Conservation (phyloP, 2,888 invertebrate species). For the Metellina segmentata region DNA sequence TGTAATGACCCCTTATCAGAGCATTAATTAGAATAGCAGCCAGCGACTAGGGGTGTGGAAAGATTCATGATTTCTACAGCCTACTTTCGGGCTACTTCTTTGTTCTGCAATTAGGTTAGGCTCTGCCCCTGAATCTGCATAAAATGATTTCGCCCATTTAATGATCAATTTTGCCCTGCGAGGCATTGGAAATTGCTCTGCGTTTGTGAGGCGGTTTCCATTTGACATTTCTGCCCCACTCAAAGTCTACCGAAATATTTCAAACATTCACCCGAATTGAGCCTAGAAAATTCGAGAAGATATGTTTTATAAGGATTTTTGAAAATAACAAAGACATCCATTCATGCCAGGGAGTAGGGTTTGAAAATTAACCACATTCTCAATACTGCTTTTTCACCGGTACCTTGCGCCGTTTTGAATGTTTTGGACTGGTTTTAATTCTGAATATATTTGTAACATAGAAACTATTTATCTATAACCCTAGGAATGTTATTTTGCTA, state of each 20-base stretch:
- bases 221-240: neutral
- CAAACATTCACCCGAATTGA: neutral
- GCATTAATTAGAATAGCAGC: slow-evolving; percentile 57
- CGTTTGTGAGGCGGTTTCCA: neutral
- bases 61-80: slow-evolving; percentile 41
- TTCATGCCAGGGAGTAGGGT: too few species aligned
- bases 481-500: too few species aligned
- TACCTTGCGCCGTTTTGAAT: too few species aligned
- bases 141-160: slow-evolving; percentile 53
- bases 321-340: too few species aligned
- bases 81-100: slow-evolving; percentile 44
- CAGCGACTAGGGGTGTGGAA: slow-evolving; percentile 36
- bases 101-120: slow-evolving; percentile 64
- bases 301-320: neutral
- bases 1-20: slow-evolving; percentile 60
- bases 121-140: slow-evolving; percentile 53
- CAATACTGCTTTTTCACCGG: too few species aligned
- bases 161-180: slow-evolving; percentile 38
- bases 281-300: neutral
- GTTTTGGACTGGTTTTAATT: too few species aligned
- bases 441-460: too few species aligned
- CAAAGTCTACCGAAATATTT: neutral
- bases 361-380: too few species aligned
- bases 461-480: too few species aligned
- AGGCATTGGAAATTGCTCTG: slow-evolving; percentile 9